Evolutionary conservation across 2,113 vertebrate species (phyloP).

Genomic region (Zeus faber): DNA sequence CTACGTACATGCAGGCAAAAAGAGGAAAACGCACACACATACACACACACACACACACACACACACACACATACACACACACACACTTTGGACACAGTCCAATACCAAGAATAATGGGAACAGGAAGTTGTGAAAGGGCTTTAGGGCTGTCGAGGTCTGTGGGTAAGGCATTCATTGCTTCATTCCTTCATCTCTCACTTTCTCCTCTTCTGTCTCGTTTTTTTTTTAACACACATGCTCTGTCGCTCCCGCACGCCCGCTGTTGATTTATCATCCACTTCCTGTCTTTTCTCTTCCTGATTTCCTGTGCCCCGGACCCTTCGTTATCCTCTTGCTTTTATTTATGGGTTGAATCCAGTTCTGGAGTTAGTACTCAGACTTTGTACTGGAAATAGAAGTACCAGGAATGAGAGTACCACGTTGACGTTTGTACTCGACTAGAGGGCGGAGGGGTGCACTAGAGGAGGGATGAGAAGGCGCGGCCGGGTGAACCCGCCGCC

Average conservation of each 20-base stretch:
- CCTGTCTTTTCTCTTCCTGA: constrained; percentile 17
- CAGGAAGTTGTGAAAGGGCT: constrained; percentile 56
- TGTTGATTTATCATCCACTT: too few relatives aligned
- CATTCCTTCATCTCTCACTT: constrained; percentile 10
- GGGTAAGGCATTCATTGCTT: constrained; percentile 51
- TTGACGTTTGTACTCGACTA: too few relatives aligned
- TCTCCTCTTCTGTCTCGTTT: constrained; percentile 25
- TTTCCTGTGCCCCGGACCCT: constrained; percentile 22
- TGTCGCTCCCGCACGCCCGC: too few relatives aligned
- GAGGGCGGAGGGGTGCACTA: too few relatives aligned
- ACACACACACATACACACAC: constrained; percentile 26
- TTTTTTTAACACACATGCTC: too few relatives aligned
- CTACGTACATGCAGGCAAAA: constrained; percentile 8
- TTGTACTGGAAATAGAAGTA: too few relatives aligned
- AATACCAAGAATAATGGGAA: constrained; percentile 45
- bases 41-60: constrained; percentile 42
- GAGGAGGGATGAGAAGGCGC: too few relatives aligned
- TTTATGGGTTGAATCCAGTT: constrained; percentile 19
- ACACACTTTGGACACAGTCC: constrained; percentile 39
- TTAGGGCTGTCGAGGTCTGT: constrained; percentile 43
- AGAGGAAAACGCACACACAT: constrained; percentile 13
- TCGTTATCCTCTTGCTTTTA: constrained; percentile 12
- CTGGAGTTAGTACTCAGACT: too few relatives aligned
- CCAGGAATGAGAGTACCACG: too few relatives aligned
- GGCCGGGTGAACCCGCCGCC: constrained; percentile 58